These are phyloP conservation scores for Neodiprion fabricii DNA, from an alignment of 1,140 invertebrate genomes.

Conservation along the genomic window DNA sequence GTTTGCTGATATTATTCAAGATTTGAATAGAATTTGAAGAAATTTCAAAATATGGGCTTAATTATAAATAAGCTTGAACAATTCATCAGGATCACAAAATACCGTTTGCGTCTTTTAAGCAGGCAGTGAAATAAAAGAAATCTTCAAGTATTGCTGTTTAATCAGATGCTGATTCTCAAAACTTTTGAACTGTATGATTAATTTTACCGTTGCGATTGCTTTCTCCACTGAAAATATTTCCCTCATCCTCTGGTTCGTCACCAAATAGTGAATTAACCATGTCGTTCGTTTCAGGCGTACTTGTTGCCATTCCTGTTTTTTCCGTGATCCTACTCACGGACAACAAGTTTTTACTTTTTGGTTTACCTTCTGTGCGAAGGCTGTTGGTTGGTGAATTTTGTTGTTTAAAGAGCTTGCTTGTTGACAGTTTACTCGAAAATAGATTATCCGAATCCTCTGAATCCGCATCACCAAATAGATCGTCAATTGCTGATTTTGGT, in stretches of 20 bases:
- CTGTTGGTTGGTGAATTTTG: conserved; percentile 31
- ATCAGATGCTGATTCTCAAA: background rate
- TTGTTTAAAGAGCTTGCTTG: conserved; percentile 21
- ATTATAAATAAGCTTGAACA: background rate
- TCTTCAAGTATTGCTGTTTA: background rate
- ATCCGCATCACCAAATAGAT: conserved; percentile 55
- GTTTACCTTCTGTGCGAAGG: background rate
- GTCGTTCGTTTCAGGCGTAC: conserved; percentile 40
- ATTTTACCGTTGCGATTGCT: background rate
- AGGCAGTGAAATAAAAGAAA: too few relatives aligned
- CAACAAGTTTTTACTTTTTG: conserved; percentile 17
- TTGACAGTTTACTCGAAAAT: conserved; percentile 43
- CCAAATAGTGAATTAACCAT: conserved; percentile 40
- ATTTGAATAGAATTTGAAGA: background rate
- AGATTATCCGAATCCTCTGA: conserved; percentile 58
- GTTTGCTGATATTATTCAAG: background rate
- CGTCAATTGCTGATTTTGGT: conserved; percentile 56
- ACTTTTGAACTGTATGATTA: background rate
- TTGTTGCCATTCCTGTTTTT: conserved; percentile 30
- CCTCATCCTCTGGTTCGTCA: conserved; percentile 41
- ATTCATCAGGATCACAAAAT: background rate
- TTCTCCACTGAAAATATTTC: conserved; percentile 38
- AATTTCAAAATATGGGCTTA: too few relatives aligned
- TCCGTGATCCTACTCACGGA: conserved; percentile 11
- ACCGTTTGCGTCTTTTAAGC: too few relatives aligned